Evolutionary conservation across 2,888 invertebrate species (phyloP).

Genomic region (Noctuana brunneofusca): DNA sequence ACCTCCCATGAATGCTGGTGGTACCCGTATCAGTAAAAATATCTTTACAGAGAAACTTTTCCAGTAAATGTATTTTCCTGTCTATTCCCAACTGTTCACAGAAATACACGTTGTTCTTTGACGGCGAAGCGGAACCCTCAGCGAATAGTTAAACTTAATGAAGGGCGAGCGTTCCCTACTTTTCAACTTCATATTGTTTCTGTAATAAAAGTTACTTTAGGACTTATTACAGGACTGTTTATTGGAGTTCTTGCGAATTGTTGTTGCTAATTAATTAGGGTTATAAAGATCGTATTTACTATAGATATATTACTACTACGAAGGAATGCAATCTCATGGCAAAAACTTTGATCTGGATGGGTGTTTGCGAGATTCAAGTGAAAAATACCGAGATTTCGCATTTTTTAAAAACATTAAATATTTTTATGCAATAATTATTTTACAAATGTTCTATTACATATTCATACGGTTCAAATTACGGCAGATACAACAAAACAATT

Average conservation of each 20-base stretch:
- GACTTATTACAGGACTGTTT: slow-evolving; percentile 36
- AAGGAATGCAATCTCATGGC: no score
- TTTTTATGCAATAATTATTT: no score
- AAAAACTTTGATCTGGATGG: no score
- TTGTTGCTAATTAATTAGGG: slow-evolving; percentile 11
- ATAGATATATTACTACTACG: no score
- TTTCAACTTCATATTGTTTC: slow-evolving; percentile 50
- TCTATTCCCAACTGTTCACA: neutral
- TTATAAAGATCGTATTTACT: neutral
- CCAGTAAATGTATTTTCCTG: slow-evolving; percentile 1
- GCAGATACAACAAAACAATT: no score
- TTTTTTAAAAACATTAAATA: no score
- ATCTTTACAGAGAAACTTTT: neutral
- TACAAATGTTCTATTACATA: no score
- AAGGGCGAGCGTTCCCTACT: slow-evolving; percentile 49
- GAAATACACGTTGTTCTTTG: slow-evolving; percentile 19
- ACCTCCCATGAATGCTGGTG: no score
- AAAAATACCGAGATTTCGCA: no score
- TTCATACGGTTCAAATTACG: no score
- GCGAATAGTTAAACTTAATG: slow-evolving; percentile 67
- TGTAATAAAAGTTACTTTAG: slow-evolving; percentile 26
- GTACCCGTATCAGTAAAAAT: no score
- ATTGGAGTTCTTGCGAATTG: slow-evolving; percentile 37
- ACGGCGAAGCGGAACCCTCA: slow-evolving; percentile 47
- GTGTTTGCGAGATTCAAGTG: no score